phyloP scores from a whole-genome alignment of 2,888 invertebrate species.

The Pardosa pseudoannulata region DNA sequence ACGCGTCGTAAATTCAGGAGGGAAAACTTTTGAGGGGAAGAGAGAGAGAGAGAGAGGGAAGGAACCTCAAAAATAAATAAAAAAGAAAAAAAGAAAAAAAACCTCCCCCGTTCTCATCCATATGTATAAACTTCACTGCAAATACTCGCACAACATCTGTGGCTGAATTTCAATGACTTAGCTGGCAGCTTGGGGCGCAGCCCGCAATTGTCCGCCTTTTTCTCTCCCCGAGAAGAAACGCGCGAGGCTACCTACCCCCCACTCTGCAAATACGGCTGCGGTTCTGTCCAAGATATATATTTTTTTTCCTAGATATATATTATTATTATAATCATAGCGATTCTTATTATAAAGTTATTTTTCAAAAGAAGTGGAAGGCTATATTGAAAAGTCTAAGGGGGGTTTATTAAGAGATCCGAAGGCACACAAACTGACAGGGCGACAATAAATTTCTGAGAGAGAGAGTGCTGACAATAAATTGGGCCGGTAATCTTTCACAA shows the following conservation, averaged over 20 bases:
- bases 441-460: constrained; percentile 40
- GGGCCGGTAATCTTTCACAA: constrained; percentile 21
- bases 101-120: constrained; percentile 54
- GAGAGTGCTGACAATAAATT: constrained; percentile 18
- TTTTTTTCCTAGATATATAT: constrained; percentile 29
- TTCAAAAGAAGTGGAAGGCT: constrained; percentile 23
- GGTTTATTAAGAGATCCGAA: constrained; percentile 60
- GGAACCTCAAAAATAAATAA: constrained; percentile 44
- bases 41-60: constrained; percentile 23
- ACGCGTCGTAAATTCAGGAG: constrained; percentile 54
- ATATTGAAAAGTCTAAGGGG: constrained; percentile 16
- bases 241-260: not conserved
- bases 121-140: constrained; percentile 72
- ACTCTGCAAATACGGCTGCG: constrained; percentile 29
- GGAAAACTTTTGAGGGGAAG: constrained; percentile 38
- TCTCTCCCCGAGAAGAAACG: not conserved
- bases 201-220: constrained; percentile 56
- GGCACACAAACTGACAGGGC: constrained; percentile 37
- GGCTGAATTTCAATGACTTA: constrained; percentile 70
- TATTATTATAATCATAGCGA: constrained; percentile 25
- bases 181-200: constrained; percentile 37
- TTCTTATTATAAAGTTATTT: constrained; percentile 64
- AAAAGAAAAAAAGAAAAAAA: constrained; percentile 64
- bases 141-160: constrained; percentile 71
- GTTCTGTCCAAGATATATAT: constrained; percentile 19